Evolutionary conservation across 2,113 vertebrate species (phyloP).

Genomic region (Lampris megalopsis): DNA sequence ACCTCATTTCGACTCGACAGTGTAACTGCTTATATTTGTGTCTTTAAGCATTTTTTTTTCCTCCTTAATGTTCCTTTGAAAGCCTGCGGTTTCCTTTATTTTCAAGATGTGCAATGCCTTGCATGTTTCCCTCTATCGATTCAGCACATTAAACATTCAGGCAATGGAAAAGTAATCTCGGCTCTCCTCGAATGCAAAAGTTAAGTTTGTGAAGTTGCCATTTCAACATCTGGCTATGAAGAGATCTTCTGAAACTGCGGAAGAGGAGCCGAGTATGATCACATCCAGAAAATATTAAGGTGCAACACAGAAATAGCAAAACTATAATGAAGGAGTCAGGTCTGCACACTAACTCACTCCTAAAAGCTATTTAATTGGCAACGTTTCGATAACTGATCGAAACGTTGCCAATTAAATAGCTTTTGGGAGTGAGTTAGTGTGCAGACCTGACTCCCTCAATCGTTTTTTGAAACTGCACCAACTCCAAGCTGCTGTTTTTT

Average conservation of each 20-base stretch:
- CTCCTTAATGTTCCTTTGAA: not conserved
- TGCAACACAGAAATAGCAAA: no score
- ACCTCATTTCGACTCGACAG: not conserved
- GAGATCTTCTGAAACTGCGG: constrained; percentile 35
- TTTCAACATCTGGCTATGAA: constrained; percentile 15
- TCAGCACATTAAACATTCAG: constrained; percentile 22
- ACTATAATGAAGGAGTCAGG: no score
- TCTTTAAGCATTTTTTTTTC: not conserved
- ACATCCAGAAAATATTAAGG: no score
- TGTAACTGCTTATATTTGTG: constrained; percentile 14
- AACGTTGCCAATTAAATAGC: no score
- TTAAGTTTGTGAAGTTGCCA: constrained; percentile 36
- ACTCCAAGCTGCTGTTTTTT: constrained; percentile 46
- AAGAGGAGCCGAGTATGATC: no score
- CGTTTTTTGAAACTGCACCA: not conserved
- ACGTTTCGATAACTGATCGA: no score
- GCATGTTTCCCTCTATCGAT: constrained; percentile 16
- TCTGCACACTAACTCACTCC: no score
- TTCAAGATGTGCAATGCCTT: constrained; percentile 3
- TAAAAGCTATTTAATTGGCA: no score
- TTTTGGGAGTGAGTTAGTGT: no score
- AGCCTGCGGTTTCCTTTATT: not conserved
- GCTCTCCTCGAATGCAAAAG: constrained; percentile 18
- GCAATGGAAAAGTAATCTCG: not conserved
- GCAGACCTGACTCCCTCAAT: no score